Conservation (phyloP, 2,888 invertebrate genomes). For the Lasioglossum calceatum region DNA sequence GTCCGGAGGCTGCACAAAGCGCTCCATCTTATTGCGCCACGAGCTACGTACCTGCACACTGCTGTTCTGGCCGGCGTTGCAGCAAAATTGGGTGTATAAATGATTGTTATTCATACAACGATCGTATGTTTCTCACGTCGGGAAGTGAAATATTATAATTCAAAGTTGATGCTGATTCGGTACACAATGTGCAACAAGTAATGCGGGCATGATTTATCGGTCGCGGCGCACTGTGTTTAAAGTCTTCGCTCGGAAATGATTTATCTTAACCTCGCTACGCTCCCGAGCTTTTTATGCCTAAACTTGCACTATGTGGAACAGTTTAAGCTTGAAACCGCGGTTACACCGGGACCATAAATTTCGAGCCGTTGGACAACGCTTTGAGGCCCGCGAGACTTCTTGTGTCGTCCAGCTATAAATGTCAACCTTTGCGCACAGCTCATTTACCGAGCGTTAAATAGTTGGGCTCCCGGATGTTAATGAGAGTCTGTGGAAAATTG, state of each 20-base stretch:
- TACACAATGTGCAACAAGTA: neutral
- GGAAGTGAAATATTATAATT: slow-evolving; percentile 10
- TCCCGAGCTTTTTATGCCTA: neutral
- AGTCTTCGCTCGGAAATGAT: neutral
- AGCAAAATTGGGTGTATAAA: slow-evolving; percentile 27
- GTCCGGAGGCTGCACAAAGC: slow-evolving; percentile 47
- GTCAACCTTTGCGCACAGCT: neutral
- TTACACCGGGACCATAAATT: neutral
- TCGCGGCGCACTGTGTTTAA: neutral
- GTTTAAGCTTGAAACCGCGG: neutral
- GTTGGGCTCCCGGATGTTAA: neutral
- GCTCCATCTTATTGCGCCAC: slow-evolving; percentile 62
- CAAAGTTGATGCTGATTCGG: neutral
- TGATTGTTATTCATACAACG: slow-evolving; percentile 2
- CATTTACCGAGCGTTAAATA: slow-evolving; percentile 4
- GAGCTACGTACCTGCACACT: slow-evolving; percentile 19
- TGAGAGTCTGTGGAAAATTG: neutral
- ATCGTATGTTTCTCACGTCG: slow-evolving; percentile 10
- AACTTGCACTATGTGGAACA: neutral
- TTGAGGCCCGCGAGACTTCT: neutral
- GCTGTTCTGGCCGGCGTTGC: slow-evolving; percentile 7
- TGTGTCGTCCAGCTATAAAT: neutral
- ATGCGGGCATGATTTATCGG: neutral
- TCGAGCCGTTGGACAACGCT: neutral
- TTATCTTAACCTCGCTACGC: neutral